These are phyloP conservation scores for Anabacerthia variegaticeps DNA, from an alignment of 2,797 vertebrate genomes.

Conservation along the genomic window DNA sequence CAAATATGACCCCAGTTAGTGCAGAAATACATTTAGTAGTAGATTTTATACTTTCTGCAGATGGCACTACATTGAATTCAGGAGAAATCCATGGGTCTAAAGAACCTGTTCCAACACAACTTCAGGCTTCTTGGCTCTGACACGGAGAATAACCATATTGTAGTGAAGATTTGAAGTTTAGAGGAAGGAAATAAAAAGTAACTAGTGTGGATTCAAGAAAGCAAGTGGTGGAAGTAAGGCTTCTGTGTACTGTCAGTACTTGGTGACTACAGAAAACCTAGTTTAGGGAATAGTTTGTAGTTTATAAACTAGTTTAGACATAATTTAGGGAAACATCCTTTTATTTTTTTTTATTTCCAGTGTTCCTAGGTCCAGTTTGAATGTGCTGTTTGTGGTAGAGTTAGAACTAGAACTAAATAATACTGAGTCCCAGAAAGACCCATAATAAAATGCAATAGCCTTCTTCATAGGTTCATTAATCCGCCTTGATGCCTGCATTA, in stretches of 20 bases:
- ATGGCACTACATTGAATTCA: neutral
- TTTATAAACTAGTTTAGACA: no score
- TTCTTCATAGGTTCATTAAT: neutral
- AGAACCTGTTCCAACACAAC: neutral
- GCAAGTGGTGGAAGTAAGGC: neutral
- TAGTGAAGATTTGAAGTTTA: neutral
- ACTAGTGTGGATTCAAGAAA: neutral
- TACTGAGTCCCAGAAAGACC: neutral
- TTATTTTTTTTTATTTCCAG: accelerated
- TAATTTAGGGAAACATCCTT: neutral
- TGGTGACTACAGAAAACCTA: neutral
- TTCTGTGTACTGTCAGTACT: neutral
- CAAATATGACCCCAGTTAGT: neutral
- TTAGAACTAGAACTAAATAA: neutral
- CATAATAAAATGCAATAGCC: neutral
- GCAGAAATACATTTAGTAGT: neutral
- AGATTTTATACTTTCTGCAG: neutral
- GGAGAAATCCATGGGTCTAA: neutral
- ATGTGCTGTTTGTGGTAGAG: neutral
- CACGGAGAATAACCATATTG: neutral
- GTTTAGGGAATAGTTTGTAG: no score
- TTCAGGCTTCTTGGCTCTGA: neutral
- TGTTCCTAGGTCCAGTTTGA: accelerated
- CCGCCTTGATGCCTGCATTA: neutral
- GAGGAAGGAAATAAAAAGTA: neutral